Percentiles rank a stretch among this genome's conserved stretches.
Evolutionary conservation across 2,113 vertebrate genomes (phyloP).

Genomic region (Marcusenius ussheri): DNA sequence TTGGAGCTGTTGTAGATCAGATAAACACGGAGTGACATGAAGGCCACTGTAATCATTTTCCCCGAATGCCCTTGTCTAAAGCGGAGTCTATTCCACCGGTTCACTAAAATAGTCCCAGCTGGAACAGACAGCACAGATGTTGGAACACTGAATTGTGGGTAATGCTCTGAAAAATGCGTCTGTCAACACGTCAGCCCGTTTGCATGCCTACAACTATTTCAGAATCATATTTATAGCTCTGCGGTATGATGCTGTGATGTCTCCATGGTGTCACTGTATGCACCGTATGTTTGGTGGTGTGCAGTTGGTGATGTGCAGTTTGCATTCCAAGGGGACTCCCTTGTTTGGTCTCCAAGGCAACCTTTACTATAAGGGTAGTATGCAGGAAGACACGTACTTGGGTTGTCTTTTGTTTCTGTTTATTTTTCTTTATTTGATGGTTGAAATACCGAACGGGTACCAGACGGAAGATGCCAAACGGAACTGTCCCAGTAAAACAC

Average conservation of each 20-base stretch:
- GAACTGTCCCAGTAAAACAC: neutral
- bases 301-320: neutral
- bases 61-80: neutral
- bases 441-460: neutral
- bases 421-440: neutral
- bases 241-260: neutral
- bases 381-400: neutral
- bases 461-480: neutral
- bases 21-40: neutral
- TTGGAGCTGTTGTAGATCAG: neutral
- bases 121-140: neutral
- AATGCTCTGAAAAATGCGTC: neutral
- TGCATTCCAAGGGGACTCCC: neutral
- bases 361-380: neutral
- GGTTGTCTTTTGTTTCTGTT: neutral
- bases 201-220: neutral
- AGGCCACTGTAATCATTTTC: neutral
- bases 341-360: neutral
- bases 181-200: neutral
- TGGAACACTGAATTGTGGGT: neutral
- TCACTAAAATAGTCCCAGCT: neutral
- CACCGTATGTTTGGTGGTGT: too few species aligned
- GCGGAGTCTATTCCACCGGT: too few species aligned
- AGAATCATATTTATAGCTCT: neutral
- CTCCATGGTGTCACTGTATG: neutral